These are phyloP conservation scores for Drosophila pallidifrons DNA, from an alignment of 1,140 invertebrate species.

Conservation along the genomic window DNA sequence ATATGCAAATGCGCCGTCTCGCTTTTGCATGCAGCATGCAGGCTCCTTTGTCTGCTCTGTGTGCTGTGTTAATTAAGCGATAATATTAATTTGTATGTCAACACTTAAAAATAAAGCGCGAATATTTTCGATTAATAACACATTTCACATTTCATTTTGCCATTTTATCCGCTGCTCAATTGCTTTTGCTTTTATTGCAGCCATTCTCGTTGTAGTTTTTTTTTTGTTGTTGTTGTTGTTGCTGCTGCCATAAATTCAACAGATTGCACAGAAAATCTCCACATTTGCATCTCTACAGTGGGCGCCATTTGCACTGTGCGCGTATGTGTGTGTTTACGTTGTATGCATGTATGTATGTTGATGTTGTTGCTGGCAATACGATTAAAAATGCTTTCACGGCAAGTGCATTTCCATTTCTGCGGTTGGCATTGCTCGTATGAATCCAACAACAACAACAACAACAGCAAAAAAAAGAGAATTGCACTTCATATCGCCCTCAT, in stretches of 20 bases:
- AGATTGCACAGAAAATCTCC: conserved; percentile 60
- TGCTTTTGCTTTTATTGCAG: conserved; percentile 61
- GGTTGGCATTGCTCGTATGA: conserved; percentile 45
- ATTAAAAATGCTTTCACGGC: conserved; percentile 83
- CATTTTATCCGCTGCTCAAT: conserved; percentile 60
- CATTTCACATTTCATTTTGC: conserved; percentile 69
- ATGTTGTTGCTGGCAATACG: conserved; percentile 56
- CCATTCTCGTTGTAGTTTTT: conserved; percentile 32
- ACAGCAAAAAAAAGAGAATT: conserved; percentile 7
- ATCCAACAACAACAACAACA: conserved; percentile 4
- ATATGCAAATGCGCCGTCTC: background rate
- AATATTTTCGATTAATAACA: conserved; percentile 78
- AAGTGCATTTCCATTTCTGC: conserved; percentile 81
- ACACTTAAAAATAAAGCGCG: conserved; percentile 79
- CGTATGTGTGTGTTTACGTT: conserved; percentile 7
- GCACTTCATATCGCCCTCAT: conserved; percentile 62
- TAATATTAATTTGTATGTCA: conserved; percentile 84
- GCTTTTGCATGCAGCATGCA: background rate
- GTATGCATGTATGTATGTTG: conserved; percentile 6
- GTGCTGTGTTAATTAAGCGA: conserved; percentile 78
- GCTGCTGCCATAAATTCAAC: conserved; percentile 66
- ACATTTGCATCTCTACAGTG: conserved; percentile 61
- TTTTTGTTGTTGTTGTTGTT: conserved; percentile 40
- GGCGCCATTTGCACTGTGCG: conserved; percentile 22
- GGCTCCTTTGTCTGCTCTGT: conserved; percentile 35